Conservation (phyloP, 2,113 vertebrate genomes). For the Onychorhynchus coronatus region DNA sequence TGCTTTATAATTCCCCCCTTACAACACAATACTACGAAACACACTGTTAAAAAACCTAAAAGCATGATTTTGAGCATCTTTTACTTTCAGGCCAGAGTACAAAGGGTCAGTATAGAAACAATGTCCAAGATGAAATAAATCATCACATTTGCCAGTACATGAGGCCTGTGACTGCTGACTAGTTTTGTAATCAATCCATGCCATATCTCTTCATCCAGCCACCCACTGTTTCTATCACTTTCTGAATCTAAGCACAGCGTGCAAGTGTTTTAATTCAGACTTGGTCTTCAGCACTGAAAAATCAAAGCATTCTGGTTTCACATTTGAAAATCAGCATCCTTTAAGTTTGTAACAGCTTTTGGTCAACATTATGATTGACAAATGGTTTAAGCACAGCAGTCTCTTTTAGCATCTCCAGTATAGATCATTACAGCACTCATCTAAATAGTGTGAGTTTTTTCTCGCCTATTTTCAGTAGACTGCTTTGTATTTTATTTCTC, state of each 20-base stretch:
- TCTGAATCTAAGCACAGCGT: conserved; percentile 34
- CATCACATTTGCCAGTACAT: not conserved
- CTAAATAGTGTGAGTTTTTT: not conserved
- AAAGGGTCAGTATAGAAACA: not conserved
- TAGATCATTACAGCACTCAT: not conserved
- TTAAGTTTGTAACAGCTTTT: not conserved
- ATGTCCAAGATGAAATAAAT: not conserved
- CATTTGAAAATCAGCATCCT: not conserved
- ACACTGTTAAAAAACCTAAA: not conserved
- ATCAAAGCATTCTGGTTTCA: not conserved
- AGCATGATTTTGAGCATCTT: not conserved
- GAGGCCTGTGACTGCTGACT: not conserved
- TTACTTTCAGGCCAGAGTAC: not conserved
- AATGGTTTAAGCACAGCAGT: not conserved
- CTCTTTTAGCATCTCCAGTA: not conserved
- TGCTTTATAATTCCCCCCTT: not conserved
- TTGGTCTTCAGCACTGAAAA: not conserved
- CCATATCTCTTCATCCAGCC: not conserved
- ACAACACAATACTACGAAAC: not conserved
- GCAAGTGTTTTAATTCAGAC: not conserved
- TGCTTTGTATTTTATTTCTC: not conserved
- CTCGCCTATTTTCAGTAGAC: not conserved
- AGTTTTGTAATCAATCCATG: not conserved
- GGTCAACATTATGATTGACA: not conserved
- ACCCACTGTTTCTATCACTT: not conserved